A percentile compares a stretch with the other conserved stretches of the same genome.
Conservation (phyloP, 2,888 invertebrate genomes). For the Stenodema calcarata region DNA sequence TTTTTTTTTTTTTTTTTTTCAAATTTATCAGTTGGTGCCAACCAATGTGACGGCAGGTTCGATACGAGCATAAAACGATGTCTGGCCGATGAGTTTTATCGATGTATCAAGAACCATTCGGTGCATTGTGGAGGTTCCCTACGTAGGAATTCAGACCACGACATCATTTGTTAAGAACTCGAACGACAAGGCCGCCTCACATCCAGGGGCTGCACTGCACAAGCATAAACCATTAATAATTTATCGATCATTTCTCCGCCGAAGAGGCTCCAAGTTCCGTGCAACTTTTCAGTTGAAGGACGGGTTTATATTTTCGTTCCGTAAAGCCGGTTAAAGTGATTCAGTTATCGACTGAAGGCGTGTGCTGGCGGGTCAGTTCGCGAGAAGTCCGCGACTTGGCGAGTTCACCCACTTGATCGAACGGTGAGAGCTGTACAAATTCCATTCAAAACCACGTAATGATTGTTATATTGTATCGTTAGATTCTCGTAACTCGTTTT, state of each 20-base stretch:
- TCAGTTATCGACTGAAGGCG: neutral
- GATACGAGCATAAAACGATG: neutral
- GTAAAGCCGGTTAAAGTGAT: neutral
- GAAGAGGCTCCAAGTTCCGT: neutral
- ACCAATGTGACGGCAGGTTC: no score
- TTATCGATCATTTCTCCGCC: neutral
- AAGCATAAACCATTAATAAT: neutral
- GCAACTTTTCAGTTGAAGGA: neutral
- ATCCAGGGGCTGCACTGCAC: neutral
- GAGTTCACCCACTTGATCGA: neutral
- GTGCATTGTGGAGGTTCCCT: neutral
- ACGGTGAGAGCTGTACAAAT: neutral
- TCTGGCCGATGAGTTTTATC: neutral
- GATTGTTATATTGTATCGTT: no score
- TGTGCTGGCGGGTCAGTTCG: neutral
- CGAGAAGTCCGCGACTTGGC: neutral
- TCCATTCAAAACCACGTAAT: no score
- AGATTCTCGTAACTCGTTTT: no score
- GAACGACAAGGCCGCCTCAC: neutral
- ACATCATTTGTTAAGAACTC: neutral
- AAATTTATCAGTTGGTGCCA: no score
- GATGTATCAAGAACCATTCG: neutral
- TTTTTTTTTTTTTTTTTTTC: no score
- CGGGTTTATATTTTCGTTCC: neutral
- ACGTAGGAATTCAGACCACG: neutral